Conservation (phyloP, 2,113 vertebrate species). For the Gambusia affinis region DNA sequence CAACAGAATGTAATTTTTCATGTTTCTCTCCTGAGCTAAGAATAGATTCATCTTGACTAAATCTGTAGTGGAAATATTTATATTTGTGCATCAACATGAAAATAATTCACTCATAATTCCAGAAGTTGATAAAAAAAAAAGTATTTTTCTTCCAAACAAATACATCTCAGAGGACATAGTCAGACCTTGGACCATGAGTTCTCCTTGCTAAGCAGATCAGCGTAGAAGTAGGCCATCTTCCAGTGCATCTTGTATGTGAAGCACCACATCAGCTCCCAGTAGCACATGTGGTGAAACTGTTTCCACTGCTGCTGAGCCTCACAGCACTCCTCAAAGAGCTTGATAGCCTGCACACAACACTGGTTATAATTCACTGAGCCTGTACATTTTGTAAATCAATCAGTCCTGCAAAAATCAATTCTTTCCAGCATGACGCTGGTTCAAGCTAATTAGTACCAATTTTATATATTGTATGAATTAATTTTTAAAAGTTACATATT, state of each 20-base stretch:
- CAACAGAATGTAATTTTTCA: neutral
- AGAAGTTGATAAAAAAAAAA: neutral
- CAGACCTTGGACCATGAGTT: constrained; percentile 96
- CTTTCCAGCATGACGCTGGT: neutral
- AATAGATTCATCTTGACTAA: neutral
- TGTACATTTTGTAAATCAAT: neutral
- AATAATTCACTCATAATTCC: neutral
- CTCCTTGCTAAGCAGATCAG: constrained; percentile 96
- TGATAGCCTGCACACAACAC: constrained; percentile 82
- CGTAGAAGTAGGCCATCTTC: constrained; percentile 98
- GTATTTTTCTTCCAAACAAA: no score
- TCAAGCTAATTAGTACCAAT: neutral
- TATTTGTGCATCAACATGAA: neutral
- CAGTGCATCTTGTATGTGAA: constrained; percentile 96
- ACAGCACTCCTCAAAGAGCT: constrained; percentile 91
- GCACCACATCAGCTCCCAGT: constrained; percentile 99
- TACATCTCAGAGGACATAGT: neutral
- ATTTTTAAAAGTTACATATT: no score
- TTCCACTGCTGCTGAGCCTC: constrained; percentile 97
- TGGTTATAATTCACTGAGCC: neutral
- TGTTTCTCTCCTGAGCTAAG: neutral
- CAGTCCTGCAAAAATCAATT: neutral
- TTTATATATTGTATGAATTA: no score
- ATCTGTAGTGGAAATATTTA: no score
- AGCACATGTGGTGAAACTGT: constrained; percentile 99